Conservation (phyloP, 2,113 vertebrate genomes). For the Serilophus lunatus region DNA sequence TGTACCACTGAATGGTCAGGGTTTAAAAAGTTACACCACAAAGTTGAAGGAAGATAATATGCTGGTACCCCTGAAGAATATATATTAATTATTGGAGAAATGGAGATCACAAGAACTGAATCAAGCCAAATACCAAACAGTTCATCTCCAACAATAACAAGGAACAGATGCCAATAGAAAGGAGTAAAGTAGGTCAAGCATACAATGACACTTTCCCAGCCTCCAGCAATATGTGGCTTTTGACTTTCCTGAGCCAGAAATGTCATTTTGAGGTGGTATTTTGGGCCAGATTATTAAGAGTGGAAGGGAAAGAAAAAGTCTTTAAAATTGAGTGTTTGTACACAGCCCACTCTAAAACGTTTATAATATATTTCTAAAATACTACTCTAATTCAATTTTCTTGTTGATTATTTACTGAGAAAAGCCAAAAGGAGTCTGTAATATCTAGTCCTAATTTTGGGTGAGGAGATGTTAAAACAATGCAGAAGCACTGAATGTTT, state of each 20-base stretch:
- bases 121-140: neutral
- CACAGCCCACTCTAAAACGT: neutral
- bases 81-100: neutral
- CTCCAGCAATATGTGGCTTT: neutral
- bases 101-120: neutral
- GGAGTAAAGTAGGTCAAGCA: slow-evolving; percentile 14
- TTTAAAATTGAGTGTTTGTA: neutral
- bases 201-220: neutral
- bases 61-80: neutral
- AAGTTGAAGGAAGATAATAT: neutral
- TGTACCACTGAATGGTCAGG: neutral
- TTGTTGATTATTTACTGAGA: slow-evolving; percentile 13
- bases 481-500: slow-evolving; percentile 15
- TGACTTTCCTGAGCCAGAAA: neutral
- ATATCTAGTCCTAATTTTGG: neutral
- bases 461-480: neutral
- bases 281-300: neutral
- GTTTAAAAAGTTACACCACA: neutral
- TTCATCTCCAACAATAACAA: neutral
- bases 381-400: slow-evolving; percentile 39
- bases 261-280: neutral
- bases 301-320: neutral
- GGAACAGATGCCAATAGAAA: slow-evolving; percentile 25
- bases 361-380: slow-evolving; percentile 40
- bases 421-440: neutral